Evolutionary conservation across 2,113 vertebrate genomes (phyloP), one percentile per base, ranked within the genome.

Genomic region (Macroglossus sobrinus): DNA sequence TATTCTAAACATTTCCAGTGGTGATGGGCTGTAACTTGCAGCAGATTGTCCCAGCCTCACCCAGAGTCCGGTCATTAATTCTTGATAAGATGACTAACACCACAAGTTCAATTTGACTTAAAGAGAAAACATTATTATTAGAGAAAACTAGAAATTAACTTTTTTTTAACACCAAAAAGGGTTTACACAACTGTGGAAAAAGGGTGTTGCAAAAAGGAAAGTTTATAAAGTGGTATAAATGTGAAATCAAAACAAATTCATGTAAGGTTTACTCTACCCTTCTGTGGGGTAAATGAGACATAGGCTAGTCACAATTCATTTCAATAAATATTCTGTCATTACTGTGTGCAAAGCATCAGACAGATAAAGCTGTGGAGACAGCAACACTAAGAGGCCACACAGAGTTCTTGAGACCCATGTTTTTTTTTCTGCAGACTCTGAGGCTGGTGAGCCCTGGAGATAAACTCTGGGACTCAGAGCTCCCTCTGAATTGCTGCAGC

Each of bases 201-300:
- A 69, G 26, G 33, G 28, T 40, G 59, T 50, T 57, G 64, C 16
- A 50, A 79, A 95, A 85, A 94, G 57, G 79, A 95, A 95, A 75
- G 16, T 76, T 85, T 61, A 79, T 24, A 35, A 93, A 88, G 53
- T 88, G 74, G 30, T 78, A 94, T 86, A 69, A 9, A 61, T 38
- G 14, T 50, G 59, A 94, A 95, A 84, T 95, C 33, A 84, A 97
- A 97, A 93, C 74, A 97, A 92, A 81, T 35, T 80, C 50, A 59
- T 5, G 2, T 45, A 45, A 47, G 28, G 64, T 96, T 94, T 97
- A 94, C 87, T 75, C 63, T 91, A 64, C 40, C 12, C 68, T 78
- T 80, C 35, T 78, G 26, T 66, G 68, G 66, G 90, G 33, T 66
- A 95, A 91, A 91, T 75, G 68, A 90, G 61, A 84, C 0, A 0